Evolutionary conservation across 2,888 invertebrate species (phyloP).

Genomic region (Onchidella celtica): DNA sequence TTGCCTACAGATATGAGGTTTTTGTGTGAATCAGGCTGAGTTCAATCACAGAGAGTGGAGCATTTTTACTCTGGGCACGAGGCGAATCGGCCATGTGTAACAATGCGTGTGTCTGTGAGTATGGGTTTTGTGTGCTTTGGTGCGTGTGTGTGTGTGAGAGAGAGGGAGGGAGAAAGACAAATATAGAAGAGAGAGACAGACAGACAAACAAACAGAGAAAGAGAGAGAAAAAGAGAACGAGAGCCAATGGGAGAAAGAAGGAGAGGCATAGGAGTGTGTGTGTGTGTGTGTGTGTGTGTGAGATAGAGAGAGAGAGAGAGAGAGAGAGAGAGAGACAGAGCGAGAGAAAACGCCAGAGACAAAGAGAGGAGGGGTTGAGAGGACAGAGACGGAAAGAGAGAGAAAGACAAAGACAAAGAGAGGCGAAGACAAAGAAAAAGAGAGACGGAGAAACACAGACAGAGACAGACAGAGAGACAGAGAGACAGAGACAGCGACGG

Average conservation of each 20-base stretch:
- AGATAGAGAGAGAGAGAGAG: constrained; percentile 8
- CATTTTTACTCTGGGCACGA: too few species aligned
- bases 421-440: neutral
- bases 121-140: neutral
- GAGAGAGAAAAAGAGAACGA: constrained; percentile 9
- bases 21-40: too few species aligned
- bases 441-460: neutral
- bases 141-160: neutral
- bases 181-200: neutral
- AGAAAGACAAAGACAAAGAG: neutral
- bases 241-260: neutral
- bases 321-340: neutral
- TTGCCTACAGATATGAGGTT: too few species aligned
- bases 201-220: neutral
- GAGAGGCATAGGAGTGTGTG: neutral
- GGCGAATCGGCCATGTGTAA: too few species aligned
- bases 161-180: neutral
- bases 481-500: neutral
- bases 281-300: too few species aligned
- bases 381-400: neutral
- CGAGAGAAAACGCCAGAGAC: neutral
- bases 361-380: neutral
- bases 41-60: too few species aligned
- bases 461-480: neutral
- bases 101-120: too few species aligned